These are phyloP conservation scores for Periophthalmodon schlosseri DNA, from an alignment of 2,113 vertebrate species.

Conservation along the genomic window DNA sequence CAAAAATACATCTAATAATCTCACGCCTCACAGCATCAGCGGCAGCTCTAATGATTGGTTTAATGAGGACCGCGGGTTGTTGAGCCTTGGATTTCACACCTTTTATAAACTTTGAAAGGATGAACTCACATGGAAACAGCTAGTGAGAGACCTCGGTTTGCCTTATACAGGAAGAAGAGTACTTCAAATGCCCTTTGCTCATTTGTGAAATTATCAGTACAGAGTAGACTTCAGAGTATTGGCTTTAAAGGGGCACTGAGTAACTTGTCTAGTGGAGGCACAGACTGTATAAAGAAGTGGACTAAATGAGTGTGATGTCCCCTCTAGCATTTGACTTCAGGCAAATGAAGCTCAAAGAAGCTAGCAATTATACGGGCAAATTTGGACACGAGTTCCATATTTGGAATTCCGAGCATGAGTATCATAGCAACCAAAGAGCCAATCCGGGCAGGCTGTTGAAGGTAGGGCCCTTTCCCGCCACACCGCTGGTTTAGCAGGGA, in stretches of 20 bases:
- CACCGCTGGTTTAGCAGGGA: too few relatives aligned
- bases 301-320: too few relatives aligned
- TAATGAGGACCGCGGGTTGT: slow-evolving; percentile 19
- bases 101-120: slow-evolving; percentile 11
- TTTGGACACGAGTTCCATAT: too few relatives aligned
- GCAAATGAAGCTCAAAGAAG: too few relatives aligned
- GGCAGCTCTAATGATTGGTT: slow-evolving; percentile 6
- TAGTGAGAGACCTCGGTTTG: not conserved
- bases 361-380: too few relatives aligned
- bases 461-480: too few relatives aligned
- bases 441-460: too few relatives aligned
- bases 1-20: slow-evolving; percentile 4
- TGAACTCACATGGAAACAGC: not conserved
- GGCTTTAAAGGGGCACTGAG: not conserved
- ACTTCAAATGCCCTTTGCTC: not conserved
- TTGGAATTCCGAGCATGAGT: too few relatives aligned
- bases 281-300: too few relatives aligned
- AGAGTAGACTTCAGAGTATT: not conserved
- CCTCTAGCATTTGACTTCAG: too few relatives aligned
- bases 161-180: not conserved
- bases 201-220: not conserved
- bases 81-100: slow-evolving; percentile 5
- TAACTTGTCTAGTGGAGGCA: too few relatives aligned
- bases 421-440: too few relatives aligned
- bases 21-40: slow-evolving; percentile 11